Percentiles rank a stretch among this genome's conserved stretches.
phyloP scores from a whole-genome alignment of 2,797 vertebrate genomes.

The Coregonus suidteri region DNA sequence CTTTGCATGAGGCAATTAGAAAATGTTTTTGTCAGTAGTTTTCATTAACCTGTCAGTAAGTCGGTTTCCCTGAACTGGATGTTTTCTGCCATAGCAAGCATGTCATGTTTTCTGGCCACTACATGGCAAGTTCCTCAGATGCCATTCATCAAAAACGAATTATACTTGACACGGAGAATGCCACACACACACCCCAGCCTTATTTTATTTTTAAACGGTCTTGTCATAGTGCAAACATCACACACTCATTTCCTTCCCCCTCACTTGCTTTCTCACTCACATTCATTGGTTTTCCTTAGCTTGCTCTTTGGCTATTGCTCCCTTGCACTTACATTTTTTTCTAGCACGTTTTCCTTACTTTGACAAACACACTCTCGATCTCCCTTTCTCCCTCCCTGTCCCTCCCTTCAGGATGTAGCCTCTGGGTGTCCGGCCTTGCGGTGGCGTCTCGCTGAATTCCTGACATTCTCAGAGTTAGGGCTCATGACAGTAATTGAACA shows the following conservation, averaged over 20 bases:
- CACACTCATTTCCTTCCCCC: constrained; percentile 3
- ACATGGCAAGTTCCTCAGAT: neutral
- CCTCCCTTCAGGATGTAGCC: constrained; percentile 33
- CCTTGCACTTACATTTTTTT: neutral
- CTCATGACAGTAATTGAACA: constrained; percentile 21
- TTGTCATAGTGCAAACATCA: constrained; percentile 43
- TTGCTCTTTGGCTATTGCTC: neutral
- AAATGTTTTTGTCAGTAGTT: no score
- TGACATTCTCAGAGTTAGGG: constrained; percentile 40
- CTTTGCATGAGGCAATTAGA: no score
- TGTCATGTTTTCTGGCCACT: constrained; percentile 16
- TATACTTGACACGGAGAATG: constrained; percentile 31
- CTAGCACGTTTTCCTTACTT: constrained; percentile 13
- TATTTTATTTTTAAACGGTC: constrained; percentile 28
- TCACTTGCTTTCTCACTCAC: neutral
- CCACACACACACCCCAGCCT: neutral
- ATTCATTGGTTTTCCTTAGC: neutral
- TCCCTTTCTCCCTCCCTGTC: neutral
- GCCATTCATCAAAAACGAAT: constrained; percentile 47
- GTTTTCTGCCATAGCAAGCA: constrained; percentile 7
- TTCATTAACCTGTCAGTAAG: neutral
- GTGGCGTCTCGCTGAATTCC: constrained; percentile 43
- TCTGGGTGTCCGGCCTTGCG: constrained; percentile 30
- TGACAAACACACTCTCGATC: constrained; percentile 1
- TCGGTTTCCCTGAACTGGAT: neutral